Conservation (phyloP, 2,113 vertebrate species). For the Amphiprion ocellaris region DNA sequence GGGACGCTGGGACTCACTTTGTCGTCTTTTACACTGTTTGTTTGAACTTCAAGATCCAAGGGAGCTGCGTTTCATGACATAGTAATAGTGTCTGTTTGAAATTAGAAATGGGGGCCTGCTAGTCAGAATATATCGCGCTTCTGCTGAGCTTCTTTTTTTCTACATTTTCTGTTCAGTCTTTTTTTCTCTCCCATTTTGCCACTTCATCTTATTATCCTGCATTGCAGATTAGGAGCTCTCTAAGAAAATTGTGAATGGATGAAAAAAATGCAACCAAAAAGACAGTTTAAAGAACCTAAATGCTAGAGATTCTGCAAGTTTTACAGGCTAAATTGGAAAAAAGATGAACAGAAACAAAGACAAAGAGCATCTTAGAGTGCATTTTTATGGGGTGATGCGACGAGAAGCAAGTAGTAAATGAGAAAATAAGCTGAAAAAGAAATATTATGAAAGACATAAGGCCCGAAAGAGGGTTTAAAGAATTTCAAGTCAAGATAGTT, state of each 20-base stretch:
- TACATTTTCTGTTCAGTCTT: neutral
- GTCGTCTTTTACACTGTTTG: slow-evolving; percentile 57
- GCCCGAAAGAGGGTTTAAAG: neutral
- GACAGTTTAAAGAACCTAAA: neutral
- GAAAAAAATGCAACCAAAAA: neutral
- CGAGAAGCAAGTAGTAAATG: neutral
- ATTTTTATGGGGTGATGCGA: neutral
- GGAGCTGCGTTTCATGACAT: slow-evolving; percentile 34
- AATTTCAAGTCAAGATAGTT: neutral
- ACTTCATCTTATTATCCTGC: neutral
- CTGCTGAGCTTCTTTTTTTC: neutral
- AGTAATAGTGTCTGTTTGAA: slow-evolving; percentile 46
- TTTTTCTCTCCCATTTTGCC: neutral
- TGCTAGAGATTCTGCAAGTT: neutral
- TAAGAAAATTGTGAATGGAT: neutral
- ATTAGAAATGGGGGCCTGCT: slow-evolving; percentile 42
- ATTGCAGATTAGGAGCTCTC: neutral
- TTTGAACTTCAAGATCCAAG: slow-evolving; percentile 63
- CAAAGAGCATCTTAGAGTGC: neutral
- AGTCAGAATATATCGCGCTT: slow-evolving; percentile 35
- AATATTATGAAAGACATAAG: neutral
- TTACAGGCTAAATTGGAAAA: neutral
- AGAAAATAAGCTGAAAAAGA: neutral
- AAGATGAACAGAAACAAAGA: neutral
- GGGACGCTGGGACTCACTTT: slow-evolving; percentile 50